Evolutionary conservation across 1,140 invertebrate genomes (phyloP), one percentile per base, ranked within the genome.

Genomic region (Oryctes rhinoceros): DNA sequence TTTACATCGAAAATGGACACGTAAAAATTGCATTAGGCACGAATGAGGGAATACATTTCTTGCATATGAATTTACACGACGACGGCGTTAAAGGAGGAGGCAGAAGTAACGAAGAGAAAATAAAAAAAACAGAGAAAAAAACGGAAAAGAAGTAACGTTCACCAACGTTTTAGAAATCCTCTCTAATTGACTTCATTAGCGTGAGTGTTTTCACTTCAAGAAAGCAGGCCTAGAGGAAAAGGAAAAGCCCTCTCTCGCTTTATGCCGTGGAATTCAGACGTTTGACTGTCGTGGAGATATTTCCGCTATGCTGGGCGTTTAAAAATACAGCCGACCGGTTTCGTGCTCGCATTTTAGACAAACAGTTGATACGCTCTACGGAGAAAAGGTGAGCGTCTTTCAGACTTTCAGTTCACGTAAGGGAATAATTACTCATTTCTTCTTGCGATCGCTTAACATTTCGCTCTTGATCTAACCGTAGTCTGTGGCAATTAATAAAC

Each of bases 151-250:
- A 24, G 65, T 24, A 71, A 71, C 65, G 35, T 71, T 37, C 65
- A 37, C 65, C 7, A 35, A 24, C 30, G 65, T 71, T 71, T 71
- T 37, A 71, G 65, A 71, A 71, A 71, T 71, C 65, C 35, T 37
- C 65, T 37, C 65, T 71, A 71, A 71, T 71, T 71, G 65, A 71
- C 65, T 71, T 71, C 65, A 71, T 71, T 71, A 71, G 65, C 35
- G 65, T 71, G 65, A 71, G 65, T 71, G 65, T 71, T 71, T 71
- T 37, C 65, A 71, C 24, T 71, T 71, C 24, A 24, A 71, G 53
- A n/a, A 62, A 62, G 53, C 20, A 62, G 13, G 24, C 24, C 65
- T 71, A 1, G 65, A 67, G 30, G 65, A 67, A 24, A 24, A 67
- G 18, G 11, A 24, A 18, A 67, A 53, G 53, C 53, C 20, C 13